Conservation (phyloP, 2,888 invertebrate genomes). For the Philonicus albiceps region DNA sequence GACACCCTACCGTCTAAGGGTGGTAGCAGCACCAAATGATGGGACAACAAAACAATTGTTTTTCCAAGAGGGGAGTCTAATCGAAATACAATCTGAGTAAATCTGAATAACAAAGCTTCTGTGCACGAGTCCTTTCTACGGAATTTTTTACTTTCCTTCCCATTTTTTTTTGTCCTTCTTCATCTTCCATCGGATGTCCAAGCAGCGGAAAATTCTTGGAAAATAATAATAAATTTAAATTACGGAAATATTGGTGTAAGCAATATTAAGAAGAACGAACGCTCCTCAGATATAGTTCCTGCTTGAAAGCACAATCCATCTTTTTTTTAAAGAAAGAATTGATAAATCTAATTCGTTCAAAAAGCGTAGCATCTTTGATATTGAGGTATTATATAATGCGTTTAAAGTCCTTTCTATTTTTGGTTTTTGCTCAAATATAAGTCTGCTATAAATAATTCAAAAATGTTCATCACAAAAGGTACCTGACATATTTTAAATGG, state of each 20-base stretch:
- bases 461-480: too few species aligned
- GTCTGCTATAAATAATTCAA: too few species aligned
- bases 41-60: background rate
- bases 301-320: background rate
- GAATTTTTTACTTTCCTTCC: background rate
- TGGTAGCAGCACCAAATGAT: background rate
- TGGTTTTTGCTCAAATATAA: too few species aligned
- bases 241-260: background rate
- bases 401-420: too few species aligned
- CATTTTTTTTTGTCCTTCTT: background rate
- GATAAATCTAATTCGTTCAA: too few species aligned
- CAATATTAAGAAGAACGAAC: background rate
- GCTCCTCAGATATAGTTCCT: background rate
- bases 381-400: too few species aligned
- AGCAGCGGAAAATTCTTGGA: background rate
- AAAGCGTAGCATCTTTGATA: too few species aligned
- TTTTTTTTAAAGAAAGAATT: background rate
- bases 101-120: slow-evolving; percentile 17
- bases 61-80: slow-evolving; percentile 8
- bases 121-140: background rate
- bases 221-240: background rate
- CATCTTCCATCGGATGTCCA: background rate
- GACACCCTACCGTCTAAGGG: background rate
- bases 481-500: too few species aligned
- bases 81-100: slow-evolving; percentile 17